phyloP scores from a whole-genome alignment of 2,888 invertebrate species.

The Ornithoptera priamus region DNA sequence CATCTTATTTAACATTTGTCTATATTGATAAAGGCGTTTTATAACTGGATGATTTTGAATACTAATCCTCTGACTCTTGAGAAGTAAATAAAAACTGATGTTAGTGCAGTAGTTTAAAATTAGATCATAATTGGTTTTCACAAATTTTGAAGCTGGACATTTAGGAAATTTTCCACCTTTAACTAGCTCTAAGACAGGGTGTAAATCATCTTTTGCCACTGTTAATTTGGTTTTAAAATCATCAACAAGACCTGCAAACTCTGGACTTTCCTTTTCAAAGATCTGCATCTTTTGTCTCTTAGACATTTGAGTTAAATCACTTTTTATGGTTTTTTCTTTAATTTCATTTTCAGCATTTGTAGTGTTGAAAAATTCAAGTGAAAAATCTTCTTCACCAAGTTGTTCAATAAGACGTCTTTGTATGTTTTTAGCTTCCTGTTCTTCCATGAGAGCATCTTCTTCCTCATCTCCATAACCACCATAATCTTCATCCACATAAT shows the following conservation, averaged over 20 bases:
- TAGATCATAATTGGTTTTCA: constrained; percentile 84
- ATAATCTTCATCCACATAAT: constrained; percentile 94
- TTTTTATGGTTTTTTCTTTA: constrained; percentile 82
- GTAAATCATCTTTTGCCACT: constrained; percentile 83
- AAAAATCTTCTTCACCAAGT: constrained; percentile 88
- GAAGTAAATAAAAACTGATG: constrained; percentile 90
- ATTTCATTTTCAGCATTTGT: constrained; percentile 61
- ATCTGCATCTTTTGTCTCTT: constrained; percentile 88
- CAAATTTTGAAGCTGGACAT: constrained; percentile 84
- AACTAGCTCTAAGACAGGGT: constrained; percentile 84
- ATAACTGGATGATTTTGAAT: constrained; percentile 94
- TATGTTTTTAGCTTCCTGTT: constrained; percentile 89
- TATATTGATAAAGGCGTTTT: constrained; percentile 89
- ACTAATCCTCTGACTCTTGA: constrained; percentile 87
- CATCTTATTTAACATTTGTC: constrained; percentile 87
- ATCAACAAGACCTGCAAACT: constrained; percentile 87
- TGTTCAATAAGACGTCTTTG: constrained; percentile 88
- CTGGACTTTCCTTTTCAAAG: constrained; percentile 92
- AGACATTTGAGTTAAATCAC: constrained; percentile 87
- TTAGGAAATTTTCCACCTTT: constrained; percentile 82
- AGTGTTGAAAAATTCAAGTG: constrained; percentile 79
- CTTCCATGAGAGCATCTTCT: constrained; percentile 87
- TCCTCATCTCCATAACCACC: constrained; percentile 84
- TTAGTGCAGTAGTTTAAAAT: constrained; percentile 91
- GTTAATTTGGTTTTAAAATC: constrained; percentile 88